Percentiles rank a stretch among this genome's conserved stretches.
Conservation (phyloP, 2,797 vertebrate genomes). For the Gambusia yucatana region DNA sequence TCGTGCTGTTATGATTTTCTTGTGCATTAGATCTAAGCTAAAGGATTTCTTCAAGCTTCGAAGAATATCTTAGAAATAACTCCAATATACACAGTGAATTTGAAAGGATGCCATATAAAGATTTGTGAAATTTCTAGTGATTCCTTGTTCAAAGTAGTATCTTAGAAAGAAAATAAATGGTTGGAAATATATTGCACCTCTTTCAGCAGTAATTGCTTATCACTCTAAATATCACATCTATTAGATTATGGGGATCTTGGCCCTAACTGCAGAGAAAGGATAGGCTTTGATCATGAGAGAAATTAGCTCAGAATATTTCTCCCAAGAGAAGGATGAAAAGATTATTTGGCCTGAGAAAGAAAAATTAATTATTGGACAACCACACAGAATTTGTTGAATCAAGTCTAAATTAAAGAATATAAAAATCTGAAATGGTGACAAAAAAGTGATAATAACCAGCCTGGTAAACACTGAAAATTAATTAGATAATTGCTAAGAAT, state of each 20-base stretch:
- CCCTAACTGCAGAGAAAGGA: not conserved
- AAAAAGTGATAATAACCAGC: not conserved
- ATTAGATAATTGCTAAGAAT: not conserved
- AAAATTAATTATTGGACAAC: not conserved
- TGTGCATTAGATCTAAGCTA: not conserved
- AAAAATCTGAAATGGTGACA: not conserved
- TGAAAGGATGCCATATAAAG: not conserved
- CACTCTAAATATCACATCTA: not conserved
- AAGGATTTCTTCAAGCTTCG: not conserved
- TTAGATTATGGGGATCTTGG: not conserved
- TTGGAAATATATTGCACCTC: not conserved
- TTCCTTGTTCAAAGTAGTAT: not conserved
- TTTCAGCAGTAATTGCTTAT: not conserved
- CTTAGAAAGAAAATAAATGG: not conserved
- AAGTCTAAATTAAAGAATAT: not conserved
- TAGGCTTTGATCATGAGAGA: not conserved
- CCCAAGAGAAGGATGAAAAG: not conserved
- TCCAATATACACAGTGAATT: not conserved
- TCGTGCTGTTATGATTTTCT: not conserved
- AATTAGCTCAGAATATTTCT: not conserved
- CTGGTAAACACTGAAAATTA: not conserved
- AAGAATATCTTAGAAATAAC: not conserved
- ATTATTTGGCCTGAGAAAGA: not conserved
- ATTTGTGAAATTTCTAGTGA: not conserved
- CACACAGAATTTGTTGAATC: not conserved